Percentiles rank a stretch among this genome's conserved stretches.
phyloP scores from a whole-genome alignment of 1,140 invertebrate genomes.

The Drosophila mojavensis region DNA sequence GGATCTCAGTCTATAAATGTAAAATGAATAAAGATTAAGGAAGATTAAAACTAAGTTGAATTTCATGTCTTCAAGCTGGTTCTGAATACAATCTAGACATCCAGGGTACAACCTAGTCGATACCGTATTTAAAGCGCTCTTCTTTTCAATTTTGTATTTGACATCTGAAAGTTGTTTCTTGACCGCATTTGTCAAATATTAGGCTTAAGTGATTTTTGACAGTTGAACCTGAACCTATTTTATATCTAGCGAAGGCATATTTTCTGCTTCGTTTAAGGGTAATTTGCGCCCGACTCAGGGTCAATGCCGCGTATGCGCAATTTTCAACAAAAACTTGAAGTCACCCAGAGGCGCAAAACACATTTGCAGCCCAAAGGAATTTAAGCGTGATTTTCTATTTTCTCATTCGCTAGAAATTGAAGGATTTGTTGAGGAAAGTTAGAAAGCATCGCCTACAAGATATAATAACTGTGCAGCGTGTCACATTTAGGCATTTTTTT shows the following conservation, averaged over 20 bases:
- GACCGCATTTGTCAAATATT: conserved; percentile 70
- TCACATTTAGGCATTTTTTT: too few relatives aligned
- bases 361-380: not conserved
- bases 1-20: too few relatives aligned
- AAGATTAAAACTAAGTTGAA: too few relatives aligned
- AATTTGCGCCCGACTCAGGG: conserved; percentile 57
- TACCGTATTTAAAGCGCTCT: not conserved
- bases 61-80: not conserved
- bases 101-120: conserved; percentile 4
- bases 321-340: conserved; percentile 43
- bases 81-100: not conserved
- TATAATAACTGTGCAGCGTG: too few relatives aligned
- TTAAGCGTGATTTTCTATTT: not conserved
- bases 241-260: conserved; percentile 47
- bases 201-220: conserved; percentile 78
- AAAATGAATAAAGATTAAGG: too few relatives aligned
- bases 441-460: too few relatives aligned
- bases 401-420: too few relatives aligned
- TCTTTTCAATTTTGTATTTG: conserved; percentile 43
- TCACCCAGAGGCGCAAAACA: not conserved
- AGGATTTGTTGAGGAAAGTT: too few relatives aligned
- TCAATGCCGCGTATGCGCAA: conserved; percentile 72
- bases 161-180: conserved; percentile 44
- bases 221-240: conserved; percentile 35
- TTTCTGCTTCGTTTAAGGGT: conserved; percentile 62